phyloP scores from a whole-genome alignment of 2,113 vertebrate genomes.

The Paramisgurnus dabryanus region DNA sequence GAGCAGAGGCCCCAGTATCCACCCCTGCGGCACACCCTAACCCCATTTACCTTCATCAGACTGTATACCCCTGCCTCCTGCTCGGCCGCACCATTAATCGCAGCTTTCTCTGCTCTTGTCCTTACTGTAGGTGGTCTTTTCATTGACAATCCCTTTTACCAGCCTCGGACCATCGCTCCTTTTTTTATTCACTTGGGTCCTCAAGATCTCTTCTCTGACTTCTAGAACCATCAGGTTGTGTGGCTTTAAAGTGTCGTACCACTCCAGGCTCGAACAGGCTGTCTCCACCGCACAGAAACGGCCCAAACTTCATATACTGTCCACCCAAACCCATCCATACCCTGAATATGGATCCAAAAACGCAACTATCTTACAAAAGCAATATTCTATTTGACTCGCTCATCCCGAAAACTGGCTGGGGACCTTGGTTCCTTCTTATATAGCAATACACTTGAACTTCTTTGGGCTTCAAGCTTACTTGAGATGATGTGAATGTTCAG shows the following conservation, averaged over 20 bases:
- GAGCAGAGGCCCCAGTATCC: constrained; percentile 86
- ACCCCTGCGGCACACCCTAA: constrained; percentile 26
- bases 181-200: constrained; percentile 99
- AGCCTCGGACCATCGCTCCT: constrained; percentile 95
- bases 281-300: constrained; percentile 59
- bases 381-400: constrained; percentile 71
- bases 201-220: constrained; percentile 99
- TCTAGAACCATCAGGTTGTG: constrained; percentile 92
- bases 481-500: constrained; percentile 77
- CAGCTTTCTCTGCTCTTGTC: constrained; percentile 87
- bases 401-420: constrained; percentile 50
- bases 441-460: constrained; percentile 79
- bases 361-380: constrained; percentile 63
- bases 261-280: constrained; percentile 56
- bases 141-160: constrained; percentile 99
- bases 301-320: constrained; percentile 54
- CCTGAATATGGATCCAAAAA: constrained; percentile 42
- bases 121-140: constrained; percentile 97
- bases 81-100: constrained; percentile 76
- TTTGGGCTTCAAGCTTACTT: constrained; percentile 69
- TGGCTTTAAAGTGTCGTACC: constrained; percentile 76
- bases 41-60: constrained; percentile 59
- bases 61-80: constrained; percentile 72
- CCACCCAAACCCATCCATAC: constrained; percentile 42
- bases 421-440: constrained; percentile 67